A percentile compares a stretch with the other conserved stretches of the same genome.
These are phyloP conservation scores for Eustalomyia histrio DNA, from an alignment of 2,888 invertebrate genomes.

Conservation along the genomic window DNA sequence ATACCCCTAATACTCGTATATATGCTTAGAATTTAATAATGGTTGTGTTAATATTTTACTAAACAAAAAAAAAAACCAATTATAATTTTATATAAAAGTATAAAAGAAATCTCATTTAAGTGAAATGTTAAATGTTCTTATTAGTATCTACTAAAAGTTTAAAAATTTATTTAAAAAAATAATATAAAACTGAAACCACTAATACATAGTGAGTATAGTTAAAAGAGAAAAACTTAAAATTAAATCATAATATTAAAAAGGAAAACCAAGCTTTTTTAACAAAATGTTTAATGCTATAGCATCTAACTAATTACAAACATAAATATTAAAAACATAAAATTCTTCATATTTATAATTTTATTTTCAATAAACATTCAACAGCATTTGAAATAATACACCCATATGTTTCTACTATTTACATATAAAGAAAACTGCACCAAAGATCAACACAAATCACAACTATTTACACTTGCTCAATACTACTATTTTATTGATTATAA, in stretches of 20 bases:
- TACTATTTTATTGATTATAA: constrained; percentile 51
- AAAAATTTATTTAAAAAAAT: background rate
- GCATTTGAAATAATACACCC: background rate
- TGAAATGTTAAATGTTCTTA: constrained; percentile 14
- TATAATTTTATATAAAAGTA: constrained; percentile 21
- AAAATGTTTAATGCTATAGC: constrained; percentile 31
- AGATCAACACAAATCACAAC: constrained; percentile 62
- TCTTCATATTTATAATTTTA: background rate
- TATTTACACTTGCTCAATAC: constrained; percentile 59
- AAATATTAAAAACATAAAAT: background rate
- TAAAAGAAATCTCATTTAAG: constrained; percentile 5
- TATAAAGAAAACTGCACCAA: constrained; percentile 60
- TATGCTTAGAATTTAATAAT: constrained; percentile 51
- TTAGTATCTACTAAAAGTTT: too few relatives aligned
- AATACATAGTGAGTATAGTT: too few relatives aligned
- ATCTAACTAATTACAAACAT: background rate
- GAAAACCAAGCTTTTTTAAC: constrained; percentile 28
- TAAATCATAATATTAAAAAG: background rate
- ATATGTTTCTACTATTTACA: constrained; percentile 42
- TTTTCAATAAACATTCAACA: background rate
- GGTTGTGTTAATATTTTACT: constrained; percentile 48
- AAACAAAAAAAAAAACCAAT: constrained; percentile 21
- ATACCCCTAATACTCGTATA: background rate
- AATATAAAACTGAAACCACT: background rate
- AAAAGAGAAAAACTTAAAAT: background rate